Evolutionary conservation across 2,888 invertebrate genomes (phyloP).

Genomic region (Aphidoletes aphidimyza): DNA sequence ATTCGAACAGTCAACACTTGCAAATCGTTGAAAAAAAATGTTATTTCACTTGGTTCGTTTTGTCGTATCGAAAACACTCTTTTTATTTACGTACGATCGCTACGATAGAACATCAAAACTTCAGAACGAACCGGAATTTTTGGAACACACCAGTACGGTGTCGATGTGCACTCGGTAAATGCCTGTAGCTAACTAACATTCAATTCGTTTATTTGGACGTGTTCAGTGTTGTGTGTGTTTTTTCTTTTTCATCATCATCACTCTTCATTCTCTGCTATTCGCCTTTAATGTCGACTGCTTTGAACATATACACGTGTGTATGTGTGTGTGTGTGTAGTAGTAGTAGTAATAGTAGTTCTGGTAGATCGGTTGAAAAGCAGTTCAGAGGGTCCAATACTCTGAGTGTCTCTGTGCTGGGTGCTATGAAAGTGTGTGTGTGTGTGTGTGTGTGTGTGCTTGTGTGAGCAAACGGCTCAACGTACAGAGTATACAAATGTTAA

Average conservation of each 20-base stretch:
- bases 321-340: background rate
- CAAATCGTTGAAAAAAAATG: background rate
- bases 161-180: slow-evolving; percentile 48
- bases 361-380: slow-evolving; percentile 4
- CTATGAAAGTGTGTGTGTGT: background rate
- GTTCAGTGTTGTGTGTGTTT: background rate
- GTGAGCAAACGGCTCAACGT: background rate
- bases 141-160: slow-evolving; percentile 28
- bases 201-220: slow-evolving; percentile 47
- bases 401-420: too few species aligned
- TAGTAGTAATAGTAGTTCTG: background rate
- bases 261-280: slow-evolving; percentile 38
- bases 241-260: background rate
- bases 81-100: slow-evolving; percentile 2
- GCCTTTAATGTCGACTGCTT: background rate
- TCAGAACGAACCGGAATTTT: slow-evolving; percentile 47
- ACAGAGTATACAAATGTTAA: background rate
- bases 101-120: background rate
- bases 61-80: background rate
- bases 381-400: too few species aligned
- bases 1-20: background rate
- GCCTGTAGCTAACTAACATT: slow-evolving; percentile 50
- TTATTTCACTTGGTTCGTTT: background rate
- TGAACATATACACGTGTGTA: background rate
- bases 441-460: slow-evolving; percentile 13